A percentile compares a stretch with the other conserved stretches of the same genome.
These are phyloP conservation scores for Tenthredo mesomela DNA, from an alignment of 2,888 invertebrate species.

Conservation along the genomic window DNA sequence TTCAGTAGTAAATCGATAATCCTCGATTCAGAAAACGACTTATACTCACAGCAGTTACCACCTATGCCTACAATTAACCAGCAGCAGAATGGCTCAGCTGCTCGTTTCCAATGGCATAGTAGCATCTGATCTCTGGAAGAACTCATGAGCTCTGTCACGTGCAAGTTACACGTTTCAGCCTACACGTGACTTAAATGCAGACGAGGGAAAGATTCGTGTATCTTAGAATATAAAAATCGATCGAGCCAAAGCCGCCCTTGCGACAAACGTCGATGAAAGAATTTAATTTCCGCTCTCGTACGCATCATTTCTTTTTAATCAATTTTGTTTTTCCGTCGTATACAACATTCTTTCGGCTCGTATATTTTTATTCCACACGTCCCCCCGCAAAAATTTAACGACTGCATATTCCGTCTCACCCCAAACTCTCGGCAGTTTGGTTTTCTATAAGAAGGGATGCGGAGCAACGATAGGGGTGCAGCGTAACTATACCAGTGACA, in stretches of 20 bases:
- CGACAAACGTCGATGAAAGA: conserved; percentile 34
- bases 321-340: conserved; percentile 16
- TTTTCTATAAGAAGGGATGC: conserved; percentile 28
- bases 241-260: conserved; percentile 6
- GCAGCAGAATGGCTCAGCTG: conserved; percentile 10
- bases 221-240: conserved; percentile 59
- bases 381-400: conserved; percentile 33
- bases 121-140: conserved; percentile 33
- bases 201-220: conserved; percentile 65
- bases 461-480: conserved; percentile 29
- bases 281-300: conserved; percentile 42
- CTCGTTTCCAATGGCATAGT: conserved; percentile 4
- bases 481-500: conserved; percentile 28
- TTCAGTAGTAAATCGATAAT: not conserved
- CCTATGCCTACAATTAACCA: not conserved
- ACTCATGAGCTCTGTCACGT: conserved; percentile 28
- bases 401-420: conserved; percentile 37
- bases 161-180: conserved; percentile 57
- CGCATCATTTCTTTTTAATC: conserved; percentile 48
- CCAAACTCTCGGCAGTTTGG: conserved; percentile 22
- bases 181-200: conserved; percentile 64
- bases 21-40: not conserved
- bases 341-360: conserved; percentile 40
- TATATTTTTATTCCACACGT: conserved; percentile 45
- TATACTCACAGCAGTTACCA: not conserved